A percentile compares a stretch with the other conserved stretches of the same genome.
phyloP scores from a whole-genome alignment of 1,140 invertebrate species.

The Drosophila obscura region DNA sequence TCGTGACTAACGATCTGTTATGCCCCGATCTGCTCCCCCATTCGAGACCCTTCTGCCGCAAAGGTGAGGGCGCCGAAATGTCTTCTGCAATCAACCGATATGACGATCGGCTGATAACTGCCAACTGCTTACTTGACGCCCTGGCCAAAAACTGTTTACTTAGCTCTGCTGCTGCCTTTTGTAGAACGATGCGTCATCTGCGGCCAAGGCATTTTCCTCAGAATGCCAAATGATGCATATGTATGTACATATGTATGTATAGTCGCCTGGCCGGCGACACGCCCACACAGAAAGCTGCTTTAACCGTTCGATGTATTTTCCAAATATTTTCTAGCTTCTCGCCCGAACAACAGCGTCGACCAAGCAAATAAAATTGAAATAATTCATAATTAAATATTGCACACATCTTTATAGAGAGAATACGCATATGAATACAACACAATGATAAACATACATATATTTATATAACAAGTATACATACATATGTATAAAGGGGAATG shows the following conservation, averaged over 20 bases:
- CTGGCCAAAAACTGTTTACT: constrained; percentile 11
- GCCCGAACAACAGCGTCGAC: constrained; percentile 49
- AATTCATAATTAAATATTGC: constrained; percentile 71
- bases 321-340: constrained; percentile 51
- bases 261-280: constrained; percentile 47
- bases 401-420: constrained; percentile 8
- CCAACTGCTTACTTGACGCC: constrained; percentile 2
- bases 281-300: constrained; percentile 41
- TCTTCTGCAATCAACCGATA: constrained; percentile 16
- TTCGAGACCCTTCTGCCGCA: neutral
- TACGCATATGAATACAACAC: too few relatives aligned
- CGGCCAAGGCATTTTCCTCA: constrained; percentile 26
- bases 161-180: too few relatives aligned
- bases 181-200: constrained; percentile 32
- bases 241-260: neutral
- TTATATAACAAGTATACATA: constrained; percentile 6
- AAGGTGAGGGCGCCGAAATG: constrained; percentile 13
- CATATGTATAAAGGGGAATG: neutral
- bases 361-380: constrained; percentile 63
- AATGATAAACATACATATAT: neutral
- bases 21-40: too few relatives aligned
- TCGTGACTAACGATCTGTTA: constrained; percentile 30
- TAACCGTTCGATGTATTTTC: constrained; percentile 60
- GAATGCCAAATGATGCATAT: constrained; percentile 12
- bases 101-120: constrained; percentile 30